Evolutionary conservation across 2,797 vertebrate species (phyloP), one percentile per base, ranked within the genome.

Genomic region (Monodelphis domestica): DNA sequence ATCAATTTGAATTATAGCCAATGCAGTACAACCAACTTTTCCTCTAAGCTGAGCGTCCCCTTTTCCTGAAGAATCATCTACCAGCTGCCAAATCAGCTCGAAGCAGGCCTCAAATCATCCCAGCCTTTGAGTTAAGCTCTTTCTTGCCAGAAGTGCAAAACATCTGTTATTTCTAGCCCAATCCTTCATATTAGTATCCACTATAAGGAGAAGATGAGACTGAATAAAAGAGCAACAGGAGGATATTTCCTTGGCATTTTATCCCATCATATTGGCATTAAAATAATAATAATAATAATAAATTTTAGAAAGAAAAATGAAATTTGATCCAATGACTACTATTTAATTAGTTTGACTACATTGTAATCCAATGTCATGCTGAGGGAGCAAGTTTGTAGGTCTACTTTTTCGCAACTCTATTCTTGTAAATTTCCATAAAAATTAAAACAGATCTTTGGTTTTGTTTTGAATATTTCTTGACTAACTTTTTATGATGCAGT

Each of bases 1-100:
- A 93, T 90, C 53, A 96, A 92, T 95, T 94, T 95, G 89, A 94
- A 93, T 94, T 92, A 55, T 15, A 94, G 50, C 87, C 26, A 96
- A 51, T 93, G 59, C 0, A 33, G 7, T 54, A 93, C 89, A 10
- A 91, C 94, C 55, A 95, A 57, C n/a, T 91, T 92, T 92, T 70
- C 15, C 52, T 33, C 54, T 38, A 94, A 56, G 29, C 78, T 87
- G n/a, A 91, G 45, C n/a, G 91, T 94, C 87, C 63, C 55, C 54
- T 92, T 90, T 92, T 88, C 93, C 90, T 93, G 89, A 94, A 63
- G 56, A 95, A 90, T 12, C 38, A 92, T 91, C 94, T 92, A 91
- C 53, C 45, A 95, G 45, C 53, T 95, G 53, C 96, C 53, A 94
- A 93, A 90, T 94, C 55, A 95, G 21, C 52, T 93, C 95, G 91